These are phyloP conservation scores for Pipistrellus pipistrellus DNA, from an alignment of 2,797 vertebrate species.

Conservation along the genomic window DNA sequence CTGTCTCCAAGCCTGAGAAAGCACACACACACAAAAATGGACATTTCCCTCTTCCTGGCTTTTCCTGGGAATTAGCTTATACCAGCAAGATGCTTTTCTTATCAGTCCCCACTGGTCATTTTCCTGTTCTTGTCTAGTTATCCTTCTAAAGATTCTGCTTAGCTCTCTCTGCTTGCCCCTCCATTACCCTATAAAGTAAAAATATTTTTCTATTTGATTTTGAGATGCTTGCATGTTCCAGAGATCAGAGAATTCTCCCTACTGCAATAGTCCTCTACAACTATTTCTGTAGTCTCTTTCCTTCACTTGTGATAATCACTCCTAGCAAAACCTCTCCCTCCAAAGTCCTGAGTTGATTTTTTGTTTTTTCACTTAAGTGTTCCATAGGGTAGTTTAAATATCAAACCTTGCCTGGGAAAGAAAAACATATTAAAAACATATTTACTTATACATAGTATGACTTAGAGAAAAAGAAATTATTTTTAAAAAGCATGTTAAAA, in stretches of 20 bases:
- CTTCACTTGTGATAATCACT: background rate
- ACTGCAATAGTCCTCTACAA: background rate
- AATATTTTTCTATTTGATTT: background rate
- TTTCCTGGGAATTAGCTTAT: background rate
- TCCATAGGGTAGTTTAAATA: background rate
- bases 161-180: background rate
- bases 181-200: background rate
- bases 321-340: conserved; percentile 1
- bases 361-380: background rate
- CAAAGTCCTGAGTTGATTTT: background rate
- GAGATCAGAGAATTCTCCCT: background rate
- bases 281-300: conserved; percentile 3
- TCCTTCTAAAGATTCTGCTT: background rate
- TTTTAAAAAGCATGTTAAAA: no score
- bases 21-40: background rate
- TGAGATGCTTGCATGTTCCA: background rate
- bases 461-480: no score
- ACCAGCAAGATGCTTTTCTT: background rate
- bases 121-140: conserved; percentile 2
- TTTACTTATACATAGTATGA: background rate
- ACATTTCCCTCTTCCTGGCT: background rate
- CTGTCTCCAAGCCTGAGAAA: background rate
- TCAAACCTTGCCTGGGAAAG: background rate
- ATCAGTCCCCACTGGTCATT: background rate
- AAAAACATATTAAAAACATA: background rate